Percentiles rank a stretch among this genome's conserved stretches.
Evolutionary conservation across 2,797 vertebrate genomes (phyloP).

Genomic region (Mormyrops attenuatus): DNA sequence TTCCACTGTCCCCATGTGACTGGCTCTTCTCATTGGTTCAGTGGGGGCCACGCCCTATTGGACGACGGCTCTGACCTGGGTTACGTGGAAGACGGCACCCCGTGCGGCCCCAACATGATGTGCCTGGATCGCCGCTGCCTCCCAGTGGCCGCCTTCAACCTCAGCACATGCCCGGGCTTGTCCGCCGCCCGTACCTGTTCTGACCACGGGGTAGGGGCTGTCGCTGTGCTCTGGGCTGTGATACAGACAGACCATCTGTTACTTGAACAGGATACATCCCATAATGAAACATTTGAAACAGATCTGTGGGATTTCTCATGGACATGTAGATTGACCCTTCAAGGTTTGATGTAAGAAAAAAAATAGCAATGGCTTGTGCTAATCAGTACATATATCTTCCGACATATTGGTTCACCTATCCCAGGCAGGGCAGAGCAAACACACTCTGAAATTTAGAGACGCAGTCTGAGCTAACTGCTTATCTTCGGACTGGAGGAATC

Average conservation of each 20-base stretch:
- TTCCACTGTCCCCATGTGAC: background rate
- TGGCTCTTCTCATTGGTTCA: conserved; percentile 35
- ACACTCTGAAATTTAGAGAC: background rate
- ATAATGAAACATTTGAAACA: background rate
- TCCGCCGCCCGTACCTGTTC: conserved; percentile 73
- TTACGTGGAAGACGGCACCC: conserved; percentile 85
- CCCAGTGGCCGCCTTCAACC: conserved; percentile 80
- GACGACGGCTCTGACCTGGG: conserved; percentile 85
- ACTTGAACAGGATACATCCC: background rate
- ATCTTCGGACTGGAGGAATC: background rate
- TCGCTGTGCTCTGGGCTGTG: background rate
- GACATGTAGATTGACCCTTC: background rate
- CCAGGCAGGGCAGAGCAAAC: background rate
- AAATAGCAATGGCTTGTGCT: background rate
- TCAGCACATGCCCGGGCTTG: conserved; percentile 79
- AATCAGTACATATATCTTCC: background rate
- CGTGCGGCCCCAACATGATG: conserved; percentile 91
- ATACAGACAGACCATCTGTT: background rate
- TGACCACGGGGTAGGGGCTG: conserved; percentile 73
- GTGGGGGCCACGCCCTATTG: conserved; percentile 83
- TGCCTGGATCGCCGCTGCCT: conserved; percentile 86
- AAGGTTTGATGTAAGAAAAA: background rate
- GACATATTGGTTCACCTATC: background rate
- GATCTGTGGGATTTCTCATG: background rate
- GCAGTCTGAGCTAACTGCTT: background rate